These are phyloP conservation scores for Andricus grossulariae DNA, from an alignment of 1,140 invertebrate genomes.

Conservation along the genomic window DNA sequence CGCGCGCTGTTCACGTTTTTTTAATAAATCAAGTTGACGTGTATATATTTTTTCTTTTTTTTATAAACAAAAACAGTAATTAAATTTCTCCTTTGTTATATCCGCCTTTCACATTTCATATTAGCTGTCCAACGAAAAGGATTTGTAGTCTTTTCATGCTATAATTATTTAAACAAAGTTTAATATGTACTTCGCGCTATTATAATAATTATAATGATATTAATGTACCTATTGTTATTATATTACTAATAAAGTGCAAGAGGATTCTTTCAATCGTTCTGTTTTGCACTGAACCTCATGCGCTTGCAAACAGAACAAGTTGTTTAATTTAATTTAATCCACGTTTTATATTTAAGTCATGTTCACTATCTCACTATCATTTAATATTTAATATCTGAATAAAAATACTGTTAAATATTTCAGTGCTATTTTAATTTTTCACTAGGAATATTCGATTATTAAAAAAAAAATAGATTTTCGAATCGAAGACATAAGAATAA, in stretches of 20 bases:
- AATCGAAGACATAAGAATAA: too few species aligned
- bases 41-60: constrained; percentile 37
- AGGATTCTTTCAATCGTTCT: constrained; percentile 17
- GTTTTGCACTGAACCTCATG: too few species aligned
- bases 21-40: constrained; percentile 36
- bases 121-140: constrained; percentile 7
- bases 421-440: too few species aligned
- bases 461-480: too few species aligned
- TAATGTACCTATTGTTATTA: constrained; percentile 30
- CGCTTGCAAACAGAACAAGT: too few species aligned
- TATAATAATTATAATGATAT: constrained; percentile 14
- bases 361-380: too few species aligned
- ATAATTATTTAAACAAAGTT: constrained; percentile 51
- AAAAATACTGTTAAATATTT: too few species aligned
- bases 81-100: not conserved
- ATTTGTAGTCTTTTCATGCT: constrained; percentile 29
- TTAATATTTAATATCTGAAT: too few species aligned
- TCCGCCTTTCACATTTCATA: not conserved
- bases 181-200: constrained; percentile 33
- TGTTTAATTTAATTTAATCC: too few species aligned
- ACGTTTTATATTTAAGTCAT: too few species aligned
- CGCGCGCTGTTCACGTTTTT: constrained; percentile 49
- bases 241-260: constrained; percentile 31
- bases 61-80: constrained; percentile 6
- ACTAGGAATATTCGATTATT: too few species aligned